Percentiles rank a stretch among this genome's conserved stretches.
phyloP scores from a whole-genome alignment of 2,797 vertebrate genomes.

The Lithobates pipiens region DNA sequence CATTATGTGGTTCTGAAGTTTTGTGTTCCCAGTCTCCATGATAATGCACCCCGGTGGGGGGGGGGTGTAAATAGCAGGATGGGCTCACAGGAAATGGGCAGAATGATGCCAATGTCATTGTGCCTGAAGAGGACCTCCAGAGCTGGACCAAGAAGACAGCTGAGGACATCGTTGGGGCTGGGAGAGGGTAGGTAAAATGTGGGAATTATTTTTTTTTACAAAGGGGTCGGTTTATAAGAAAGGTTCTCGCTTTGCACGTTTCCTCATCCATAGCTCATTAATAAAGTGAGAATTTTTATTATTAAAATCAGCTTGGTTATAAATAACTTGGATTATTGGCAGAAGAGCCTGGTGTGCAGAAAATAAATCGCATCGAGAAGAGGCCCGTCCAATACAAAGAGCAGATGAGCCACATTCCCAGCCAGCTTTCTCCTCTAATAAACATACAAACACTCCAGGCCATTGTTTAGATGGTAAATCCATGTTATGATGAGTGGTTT shows the following conservation, averaged over 20 bases:
- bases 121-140: no score
- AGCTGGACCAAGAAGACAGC: no score
- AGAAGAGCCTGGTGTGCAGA: neutral
- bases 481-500: conserved; percentile 30
- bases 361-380: conserved; percentile 1
- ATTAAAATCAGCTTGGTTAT: neutral
- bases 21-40: no score
- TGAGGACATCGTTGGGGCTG: no score
- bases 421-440: conserved; percentile 36
- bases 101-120: no score
- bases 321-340: conserved; percentile 13
- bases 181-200: no score
- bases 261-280: neutral
- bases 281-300: neutral
- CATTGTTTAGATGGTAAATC: conserved; percentile 27
- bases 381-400: conserved; percentile 15
- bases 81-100: no score
- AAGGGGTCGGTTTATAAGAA: neutral
- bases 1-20: no score
- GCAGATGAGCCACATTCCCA: conserved; percentile 8
- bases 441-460: conserved; percentile 46
- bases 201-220: no score
- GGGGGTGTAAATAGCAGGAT: no score
- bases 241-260: neutral
- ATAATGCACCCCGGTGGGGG: no score